Percentiles rank a stretch among this genome's conserved stretches.
These are phyloP conservation scores for Zoanthus sociatus DNA, from an alignment of 92 coral and sea anemone species.

Conservation along the genomic window DNA sequence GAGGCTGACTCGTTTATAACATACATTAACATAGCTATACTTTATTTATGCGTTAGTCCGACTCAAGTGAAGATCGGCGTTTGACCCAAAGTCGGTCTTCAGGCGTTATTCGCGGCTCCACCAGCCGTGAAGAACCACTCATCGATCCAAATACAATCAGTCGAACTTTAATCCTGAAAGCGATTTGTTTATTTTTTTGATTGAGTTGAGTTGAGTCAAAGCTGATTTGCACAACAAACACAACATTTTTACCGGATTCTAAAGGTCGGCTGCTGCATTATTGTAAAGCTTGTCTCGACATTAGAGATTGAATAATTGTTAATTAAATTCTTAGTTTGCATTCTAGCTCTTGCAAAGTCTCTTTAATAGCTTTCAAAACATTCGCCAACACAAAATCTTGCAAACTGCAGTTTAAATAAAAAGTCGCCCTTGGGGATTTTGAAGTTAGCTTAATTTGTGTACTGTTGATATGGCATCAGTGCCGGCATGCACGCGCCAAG, in stretches of 20 bases:
- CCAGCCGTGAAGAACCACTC: no score
- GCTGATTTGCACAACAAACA: slow-evolving; percentile 60
- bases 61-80: no score
- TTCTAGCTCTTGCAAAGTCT: slow-evolving; percentile 4
- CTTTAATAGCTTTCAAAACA: slow-evolving; percentile 4
- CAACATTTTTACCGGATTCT: slow-evolving; percentile 29
- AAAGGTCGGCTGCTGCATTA: slow-evolving; percentile 38
- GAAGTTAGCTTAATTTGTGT: slow-evolving; percentile 8
- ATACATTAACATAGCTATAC: no score
- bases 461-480: slow-evolving; percentile 46
- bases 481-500: slow-evolving; percentile 83
- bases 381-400: slow-evolving; percentile 18
- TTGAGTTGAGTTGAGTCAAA: not conserved
- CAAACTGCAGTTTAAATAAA: not conserved
- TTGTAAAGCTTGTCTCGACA: slow-evolving; percentile 2
- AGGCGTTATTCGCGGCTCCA: no score
- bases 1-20: no score
- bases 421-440: slow-evolving; percentile 36
- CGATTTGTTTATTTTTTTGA: not conserved
- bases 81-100: no score
- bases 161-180: not conserved
- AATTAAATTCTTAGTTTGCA: slow-evolving; percentile 13
- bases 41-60: no score
- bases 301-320: not conserved
- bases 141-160: no score